These are phyloP conservation scores for Notamacropus eugenii DNA, from an alignment of 2,797 vertebrate genomes.

Conservation along the genomic window DNA sequence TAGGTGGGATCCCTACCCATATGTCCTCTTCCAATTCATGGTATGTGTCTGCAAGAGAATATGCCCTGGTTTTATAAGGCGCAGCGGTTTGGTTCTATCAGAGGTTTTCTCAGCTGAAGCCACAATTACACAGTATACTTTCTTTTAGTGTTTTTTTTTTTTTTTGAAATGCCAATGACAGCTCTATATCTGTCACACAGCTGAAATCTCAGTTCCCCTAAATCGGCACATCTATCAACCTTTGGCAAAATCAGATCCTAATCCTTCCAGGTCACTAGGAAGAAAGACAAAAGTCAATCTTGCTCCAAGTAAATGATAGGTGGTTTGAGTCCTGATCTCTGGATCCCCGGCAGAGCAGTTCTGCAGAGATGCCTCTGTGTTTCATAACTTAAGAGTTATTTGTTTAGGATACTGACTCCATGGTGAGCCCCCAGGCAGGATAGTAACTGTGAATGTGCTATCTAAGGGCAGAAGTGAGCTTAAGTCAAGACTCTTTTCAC, in stretches of 20 bases:
- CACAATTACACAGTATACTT: no score
- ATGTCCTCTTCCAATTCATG: no score
- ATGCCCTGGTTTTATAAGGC: no score
- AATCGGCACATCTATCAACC: background rate
- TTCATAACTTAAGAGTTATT: background rate
- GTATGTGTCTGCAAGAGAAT: no score
- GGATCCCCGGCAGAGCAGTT: background rate
- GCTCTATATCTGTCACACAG: constrained; percentile 36
- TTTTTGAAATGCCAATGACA: background rate
- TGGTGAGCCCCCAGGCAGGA: background rate
- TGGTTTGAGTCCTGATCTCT: background rate
- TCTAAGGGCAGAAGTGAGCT: no score
- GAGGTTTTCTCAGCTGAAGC: no score
- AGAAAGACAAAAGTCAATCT: background rate
- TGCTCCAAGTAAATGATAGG: background rate
- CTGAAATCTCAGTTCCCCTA: constrained; percentile 18
- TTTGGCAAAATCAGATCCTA: background rate
- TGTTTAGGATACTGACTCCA: background rate
- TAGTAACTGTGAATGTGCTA: no score
- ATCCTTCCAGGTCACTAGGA: background rate
- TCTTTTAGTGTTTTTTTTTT: no score
- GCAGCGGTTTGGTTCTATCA: no score
- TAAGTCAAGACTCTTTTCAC: no score
- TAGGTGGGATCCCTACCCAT: no score
- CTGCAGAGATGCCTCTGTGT: background rate